Base-by-base conservation (phyloP, 1,140 invertebrate genomes). In the Drosophila malerkotliana region DNA sequence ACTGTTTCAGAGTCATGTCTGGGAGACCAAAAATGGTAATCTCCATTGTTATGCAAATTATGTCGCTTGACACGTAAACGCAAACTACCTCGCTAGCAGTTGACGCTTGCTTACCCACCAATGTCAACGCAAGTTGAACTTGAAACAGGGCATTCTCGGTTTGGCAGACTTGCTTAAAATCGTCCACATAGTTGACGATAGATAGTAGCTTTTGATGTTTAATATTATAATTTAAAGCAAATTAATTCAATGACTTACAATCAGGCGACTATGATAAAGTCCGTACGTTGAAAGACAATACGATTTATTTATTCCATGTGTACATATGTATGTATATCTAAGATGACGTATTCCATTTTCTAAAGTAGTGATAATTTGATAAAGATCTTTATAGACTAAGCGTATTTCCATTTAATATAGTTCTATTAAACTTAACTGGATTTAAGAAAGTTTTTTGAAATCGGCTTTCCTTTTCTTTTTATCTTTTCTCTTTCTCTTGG, bases 1-100 rank as follows among this genome's bases (percentile, higher is more conserved):
- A 12, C 45, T 47, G 34, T 37, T 37, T 37, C 5, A 3, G 41
- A 8, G 55, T 71, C 68, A 56, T 85, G 77, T 85, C 81, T 85
- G 81, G 82, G 78, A 87, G 82, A 87, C 78, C 82, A 87, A 87
- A 87, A 85, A 85, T 85, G 81, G 81, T 74, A 87, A 88, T 88
- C 83, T 84, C 88, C 84, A 88, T 88, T 88, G 83, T 88, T 88
- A 88, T 88, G 83, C 85, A 88, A 88, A 88, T 88, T 76, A 89
- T 81, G 79, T 80, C 79, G 76, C 84, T 88, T 79, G 85, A 80
- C 84, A 88, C 84, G 84, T 84, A 89, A 88, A 73, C 81, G 73
- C 59, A 72, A 73, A 34, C 34, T 14, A 47, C 37, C 58, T 62
- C 58, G 48, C 55, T 49, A 56, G 68, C 18, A 61, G 53, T 48